Conservation (phyloP, 2,797 vertebrate genomes). For the Chelonia mydas region DNA sequence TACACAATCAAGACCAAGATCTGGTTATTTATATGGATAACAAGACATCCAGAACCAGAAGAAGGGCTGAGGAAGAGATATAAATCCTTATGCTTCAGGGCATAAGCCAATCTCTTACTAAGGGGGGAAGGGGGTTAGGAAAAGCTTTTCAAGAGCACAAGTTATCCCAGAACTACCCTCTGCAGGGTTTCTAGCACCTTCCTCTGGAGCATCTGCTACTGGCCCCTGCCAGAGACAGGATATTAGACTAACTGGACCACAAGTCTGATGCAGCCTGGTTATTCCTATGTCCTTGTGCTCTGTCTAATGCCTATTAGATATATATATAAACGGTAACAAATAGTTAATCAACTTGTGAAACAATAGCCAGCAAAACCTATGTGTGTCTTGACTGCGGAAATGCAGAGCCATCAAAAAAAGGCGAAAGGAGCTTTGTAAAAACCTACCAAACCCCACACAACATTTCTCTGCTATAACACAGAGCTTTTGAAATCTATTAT, state of each 20-base stretch:
- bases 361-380: not conserved
- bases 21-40: not conserved
- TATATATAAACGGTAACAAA: not conserved
- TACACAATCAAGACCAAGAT: not conserved
- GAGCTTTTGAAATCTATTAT: constrained; percentile 43
- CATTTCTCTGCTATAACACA: constrained; percentile 15
- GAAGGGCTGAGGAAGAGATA: not conserved
- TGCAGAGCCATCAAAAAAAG: not conserved
- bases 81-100: not conserved
- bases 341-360: not conserved
- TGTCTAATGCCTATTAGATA: no score
- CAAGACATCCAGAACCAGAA: not conserved
- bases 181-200: not conserved
- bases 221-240: not conserved
- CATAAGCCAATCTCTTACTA: not conserved
- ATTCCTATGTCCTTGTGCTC: no score
- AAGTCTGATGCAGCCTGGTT: no score
- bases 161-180: not conserved
- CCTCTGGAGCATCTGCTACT: not conserved
- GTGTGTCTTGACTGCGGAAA: constrained; percentile 14
- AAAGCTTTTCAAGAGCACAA: not conserved
- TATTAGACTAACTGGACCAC: no score
- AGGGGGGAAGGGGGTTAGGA: not conserved
- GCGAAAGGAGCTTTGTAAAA: not conserved
- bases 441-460: constrained; percentile 14